Percentiles rank a stretch among this genome's conserved stretches.
These are phyloP conservation scores for Gyps fulvus DNA, from an alignment of 2,113 vertebrate genomes.

Conservation along the genomic window DNA sequence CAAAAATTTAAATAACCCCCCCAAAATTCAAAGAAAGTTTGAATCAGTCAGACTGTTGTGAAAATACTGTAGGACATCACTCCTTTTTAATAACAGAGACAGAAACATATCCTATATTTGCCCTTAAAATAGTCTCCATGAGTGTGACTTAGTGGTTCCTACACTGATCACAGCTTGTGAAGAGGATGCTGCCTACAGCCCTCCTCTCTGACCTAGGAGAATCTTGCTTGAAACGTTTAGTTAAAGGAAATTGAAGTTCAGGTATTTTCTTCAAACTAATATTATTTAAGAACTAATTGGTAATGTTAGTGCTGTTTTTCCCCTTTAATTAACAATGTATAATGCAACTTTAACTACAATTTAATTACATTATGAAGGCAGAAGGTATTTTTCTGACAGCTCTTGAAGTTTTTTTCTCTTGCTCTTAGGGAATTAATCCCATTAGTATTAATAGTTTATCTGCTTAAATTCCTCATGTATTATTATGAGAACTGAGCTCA, in stretches of 20 bases:
- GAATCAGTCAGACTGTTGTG: background rate
- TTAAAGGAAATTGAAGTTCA: background rate
- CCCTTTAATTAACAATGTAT: background rate
- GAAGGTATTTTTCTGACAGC: background rate
- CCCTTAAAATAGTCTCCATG: background rate
- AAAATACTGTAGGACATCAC: background rate
- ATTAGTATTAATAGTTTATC: slow-evolving; percentile 28
- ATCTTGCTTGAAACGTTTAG: background rate
- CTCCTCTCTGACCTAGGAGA: background rate
- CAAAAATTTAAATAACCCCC: background rate
- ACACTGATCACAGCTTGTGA: background rate
- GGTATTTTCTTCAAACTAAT: background rate
- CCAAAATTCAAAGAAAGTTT: background rate
- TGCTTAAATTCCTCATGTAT: background rate
- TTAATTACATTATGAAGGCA: slow-evolving; percentile 3
- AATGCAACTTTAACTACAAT: slow-evolving; percentile 17
- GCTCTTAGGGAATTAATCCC: slow-evolving; percentile 1
- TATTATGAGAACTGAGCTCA: background rate
- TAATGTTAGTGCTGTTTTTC: background rate
- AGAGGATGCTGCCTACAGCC: background rate
- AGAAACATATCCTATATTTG: background rate
- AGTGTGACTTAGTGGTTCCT: background rate
- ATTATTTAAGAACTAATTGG: background rate
- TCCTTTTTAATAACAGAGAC: background rate
- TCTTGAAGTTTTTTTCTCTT: background rate